Percentiles rank a stretch among this genome's conserved stretches.
Conservation (phyloP, 2,113 vertebrate species). For the Caranx melampygus region DNA sequence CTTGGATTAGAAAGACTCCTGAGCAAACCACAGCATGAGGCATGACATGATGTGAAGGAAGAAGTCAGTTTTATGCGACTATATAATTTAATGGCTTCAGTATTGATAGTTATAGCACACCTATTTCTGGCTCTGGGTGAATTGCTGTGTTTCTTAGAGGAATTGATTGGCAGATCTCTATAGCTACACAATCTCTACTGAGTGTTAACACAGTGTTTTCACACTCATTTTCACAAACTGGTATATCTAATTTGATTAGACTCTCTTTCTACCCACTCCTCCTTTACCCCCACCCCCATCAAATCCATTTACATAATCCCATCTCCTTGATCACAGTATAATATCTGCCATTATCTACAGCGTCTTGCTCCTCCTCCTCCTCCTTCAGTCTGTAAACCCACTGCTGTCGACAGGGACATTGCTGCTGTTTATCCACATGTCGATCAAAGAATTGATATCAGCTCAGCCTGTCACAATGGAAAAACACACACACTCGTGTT, state of each 20-base stretch:
- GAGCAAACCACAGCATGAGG: neutral
- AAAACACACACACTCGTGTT: conserved; percentile 18
- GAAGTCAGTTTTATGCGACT: neutral
- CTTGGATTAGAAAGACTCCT: neutral
- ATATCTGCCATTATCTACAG: neutral
- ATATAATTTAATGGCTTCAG: neutral
- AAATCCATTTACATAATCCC: neutral
- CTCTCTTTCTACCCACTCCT: neutral
- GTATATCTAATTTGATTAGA: neutral
- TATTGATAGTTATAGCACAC: neutral
- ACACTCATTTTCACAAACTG: conserved; percentile 4
- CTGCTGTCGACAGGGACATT: conserved; percentile 19
- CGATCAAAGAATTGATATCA: conserved; percentile 57
- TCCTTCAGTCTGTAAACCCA: conserved; percentile 25
- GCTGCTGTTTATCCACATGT: conserved; percentile 57
- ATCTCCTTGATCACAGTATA: conserved; percentile 1
- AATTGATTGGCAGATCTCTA: neutral
- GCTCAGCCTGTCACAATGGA: conserved; percentile 39
- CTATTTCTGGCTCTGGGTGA: neutral
- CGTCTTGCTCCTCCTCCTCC: neutral
- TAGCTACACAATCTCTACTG: neutral
- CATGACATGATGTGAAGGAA: neutral
- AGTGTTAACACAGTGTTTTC: neutral
- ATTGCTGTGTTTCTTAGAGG: neutral
- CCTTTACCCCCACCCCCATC: no score